Percentiles rank a stretch among this genome's conserved stretches.
phyloP scores from a whole-genome alignment of 2,888 invertebrate genomes.

The Hypolimnas misippus region DNA sequence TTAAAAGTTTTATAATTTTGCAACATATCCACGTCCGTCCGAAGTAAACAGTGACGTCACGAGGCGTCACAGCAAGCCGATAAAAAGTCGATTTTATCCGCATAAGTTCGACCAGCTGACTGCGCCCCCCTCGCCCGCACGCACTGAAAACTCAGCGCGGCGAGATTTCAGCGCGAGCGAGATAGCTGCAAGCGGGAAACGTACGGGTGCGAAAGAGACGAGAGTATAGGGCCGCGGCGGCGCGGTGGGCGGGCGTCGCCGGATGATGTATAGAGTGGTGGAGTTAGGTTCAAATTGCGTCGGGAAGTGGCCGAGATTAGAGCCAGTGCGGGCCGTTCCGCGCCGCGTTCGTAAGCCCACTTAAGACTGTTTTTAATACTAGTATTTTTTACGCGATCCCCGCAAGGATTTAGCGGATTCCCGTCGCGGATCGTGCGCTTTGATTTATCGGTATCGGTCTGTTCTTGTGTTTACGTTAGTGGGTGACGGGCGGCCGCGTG shows the following conservation, averaged over 20 bases:
- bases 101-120: slow-evolving; percentile 84
- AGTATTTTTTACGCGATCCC: slow-evolving; percentile 86
- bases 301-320: slow-evolving; percentile 91
- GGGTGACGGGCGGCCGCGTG: slow-evolving; percentile 69
- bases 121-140: slow-evolving; percentile 67
- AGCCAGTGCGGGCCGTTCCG: slow-evolving; percentile 86
- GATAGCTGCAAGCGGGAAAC: slow-evolving; percentile 49
- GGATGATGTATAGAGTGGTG: slow-evolving; percentile 89
- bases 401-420: slow-evolving; percentile 83
- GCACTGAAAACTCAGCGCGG: slow-evolving; percentile 73
- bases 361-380: slow-evolving; percentile 90
- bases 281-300: slow-evolving; percentile 90
- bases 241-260: slow-evolving; percentile 81
- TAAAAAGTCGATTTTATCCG: slow-evolving; percentile 84
- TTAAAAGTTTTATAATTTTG: slow-evolving; percentile 11
- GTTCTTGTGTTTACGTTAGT: slow-evolving; percentile 81
- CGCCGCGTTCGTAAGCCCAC: slow-evolving; percentile 87
- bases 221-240: slow-evolving; percentile 59
- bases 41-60: slow-evolving; percentile 84
- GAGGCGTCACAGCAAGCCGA: slow-evolving; percentile 79
- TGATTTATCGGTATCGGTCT: slow-evolving; percentile 83
- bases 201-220: slow-evolving; percentile 54
- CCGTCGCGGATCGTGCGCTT: slow-evolving; percentile 80
- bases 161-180: slow-evolving; percentile 72
- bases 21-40: slow-evolving; percentile 47